Evolutionary conservation across 2,888 invertebrate genomes (phyloP), one percentile per base, ranked within the genome.

Genomic region (Chalcis sispes): DNA sequence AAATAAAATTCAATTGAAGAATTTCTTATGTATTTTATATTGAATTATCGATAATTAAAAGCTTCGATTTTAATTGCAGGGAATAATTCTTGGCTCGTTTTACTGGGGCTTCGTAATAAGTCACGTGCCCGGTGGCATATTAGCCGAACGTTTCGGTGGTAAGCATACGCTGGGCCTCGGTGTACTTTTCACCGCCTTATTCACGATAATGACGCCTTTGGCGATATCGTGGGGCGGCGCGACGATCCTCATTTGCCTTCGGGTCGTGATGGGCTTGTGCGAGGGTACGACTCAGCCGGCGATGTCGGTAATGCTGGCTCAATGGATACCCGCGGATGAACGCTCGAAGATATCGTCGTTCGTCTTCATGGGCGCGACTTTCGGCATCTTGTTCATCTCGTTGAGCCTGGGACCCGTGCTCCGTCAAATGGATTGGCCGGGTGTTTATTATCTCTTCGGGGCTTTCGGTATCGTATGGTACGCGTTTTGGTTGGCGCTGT

Each of bases 221-320:
- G 92, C 93, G 8, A 94, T 95, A 1, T 89, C 89, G 4, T 84
- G 86, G 79, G 93, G 95, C 0, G 94, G 92, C 15, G 92, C 94
- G 4, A 91, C 91, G 0, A 92, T 93, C 18, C 90, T 97, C n/a
- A 93, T 96, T 50, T 89, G 92, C n/a, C 86, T 95, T 13, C 90
- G 96, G 75, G 91, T 96, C 0, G 83, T 95, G 2, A 95, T 95
- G 90, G 96, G 96, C 50, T 90, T 96, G 2, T 95, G 95, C 78
- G 96, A 96, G 91, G 95, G 95, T 29, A 94, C 94, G 4, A 95
- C 95, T 0, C 95, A 94, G 85, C 96, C 95, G 1, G 96, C 97
- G 0, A 89, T 98, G 81, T 95, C 94, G 85, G 93, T 94, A 0
- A 90, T 96, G 86, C 88, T 96, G 7, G 94, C 95, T 0, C 91